Evolutionary conservation across 2,797 vertebrate genomes (phyloP).

Genomic region (Rhinichthys osculus): DNA sequence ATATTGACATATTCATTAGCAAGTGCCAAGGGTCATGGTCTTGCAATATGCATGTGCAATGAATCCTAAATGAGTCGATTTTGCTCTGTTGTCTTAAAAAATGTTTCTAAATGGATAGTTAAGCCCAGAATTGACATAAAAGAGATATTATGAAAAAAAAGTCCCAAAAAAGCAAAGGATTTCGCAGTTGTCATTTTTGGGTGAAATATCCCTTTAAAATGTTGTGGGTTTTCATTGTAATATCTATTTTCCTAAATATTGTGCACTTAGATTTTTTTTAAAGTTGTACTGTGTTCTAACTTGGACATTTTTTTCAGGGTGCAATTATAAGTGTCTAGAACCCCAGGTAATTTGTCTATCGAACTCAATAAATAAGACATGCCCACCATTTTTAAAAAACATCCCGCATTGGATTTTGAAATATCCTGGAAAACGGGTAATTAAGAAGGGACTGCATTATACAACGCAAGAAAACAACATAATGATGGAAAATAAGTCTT

Average conservation of each 20-base stretch:
- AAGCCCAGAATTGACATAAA: too few relatives aligned
- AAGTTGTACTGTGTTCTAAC: not conserved
- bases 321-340: not conserved
- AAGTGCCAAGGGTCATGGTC: conserved; percentile 15
- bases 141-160: not conserved
- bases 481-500: conserved; percentile 58
- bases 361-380: not conserved
- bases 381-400: not conserved
- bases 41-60: conserved; percentile 1
- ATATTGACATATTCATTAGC: conserved; percentile 49
- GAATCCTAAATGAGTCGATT: not conserved
- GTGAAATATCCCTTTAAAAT: not conserved
- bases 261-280: not conserved
- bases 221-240: not conserved
- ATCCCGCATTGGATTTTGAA: not conserved
- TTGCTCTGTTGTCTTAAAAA: not conserved
- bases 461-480: conserved; percentile 49
- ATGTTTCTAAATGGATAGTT: not conserved
- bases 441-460: conserved; percentile 50
- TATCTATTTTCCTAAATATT: not conserved
- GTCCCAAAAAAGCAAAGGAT: not conserved
- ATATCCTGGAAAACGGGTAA: conserved; percentile 48
- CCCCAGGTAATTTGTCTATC: conserved; percentile 8
- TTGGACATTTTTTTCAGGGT: not conserved
- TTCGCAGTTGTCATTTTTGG: not conserved